Conservation (phyloP, 2,113 vertebrate species). For the Myotis davidii region DNA sequence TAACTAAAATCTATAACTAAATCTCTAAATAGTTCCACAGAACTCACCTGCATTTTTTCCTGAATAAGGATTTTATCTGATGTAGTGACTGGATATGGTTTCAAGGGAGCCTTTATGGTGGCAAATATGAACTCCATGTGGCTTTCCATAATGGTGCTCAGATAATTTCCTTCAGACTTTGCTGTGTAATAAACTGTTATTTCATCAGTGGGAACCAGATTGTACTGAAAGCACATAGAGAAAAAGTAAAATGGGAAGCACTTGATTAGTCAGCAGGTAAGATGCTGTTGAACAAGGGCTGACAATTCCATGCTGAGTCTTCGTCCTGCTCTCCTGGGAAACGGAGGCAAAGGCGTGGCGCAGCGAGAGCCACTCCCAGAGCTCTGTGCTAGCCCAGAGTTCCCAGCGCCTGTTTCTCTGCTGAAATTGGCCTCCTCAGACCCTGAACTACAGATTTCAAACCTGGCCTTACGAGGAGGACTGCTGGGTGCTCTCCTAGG, state of each 20-base stretch:
- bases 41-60: conserved; percentile 93
- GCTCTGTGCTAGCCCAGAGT: neutral
- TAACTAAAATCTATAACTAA: neutral
- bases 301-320: too few species aligned
- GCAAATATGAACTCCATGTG: conserved; percentile 95
- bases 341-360: neutral
- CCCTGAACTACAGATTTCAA: neutral
- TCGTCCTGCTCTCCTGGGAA: too few species aligned
- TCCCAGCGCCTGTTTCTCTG: too few species aligned
- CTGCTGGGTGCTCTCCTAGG: neutral
- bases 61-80: conserved; percentile 91
- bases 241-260: neutral
- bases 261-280: neutral
- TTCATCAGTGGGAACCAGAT: conserved; percentile 95
- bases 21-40: neutral
- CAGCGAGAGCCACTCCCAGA: neutral
- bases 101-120: conserved; percentile 94
- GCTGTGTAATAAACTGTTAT: conserved; percentile 92
- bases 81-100: conserved; percentile 90
- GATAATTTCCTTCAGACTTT: conserved; percentile 89
- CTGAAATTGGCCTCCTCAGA: neutral
- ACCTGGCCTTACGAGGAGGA: neutral
- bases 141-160: conserved; percentile 91
- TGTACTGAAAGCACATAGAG: conserved; percentile 85
- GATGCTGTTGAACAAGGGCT: neutral